Evolutionary conservation across 2,113 vertebrate genomes (phyloP).

Genomic region (Saccopteryx leptura): DNA sequence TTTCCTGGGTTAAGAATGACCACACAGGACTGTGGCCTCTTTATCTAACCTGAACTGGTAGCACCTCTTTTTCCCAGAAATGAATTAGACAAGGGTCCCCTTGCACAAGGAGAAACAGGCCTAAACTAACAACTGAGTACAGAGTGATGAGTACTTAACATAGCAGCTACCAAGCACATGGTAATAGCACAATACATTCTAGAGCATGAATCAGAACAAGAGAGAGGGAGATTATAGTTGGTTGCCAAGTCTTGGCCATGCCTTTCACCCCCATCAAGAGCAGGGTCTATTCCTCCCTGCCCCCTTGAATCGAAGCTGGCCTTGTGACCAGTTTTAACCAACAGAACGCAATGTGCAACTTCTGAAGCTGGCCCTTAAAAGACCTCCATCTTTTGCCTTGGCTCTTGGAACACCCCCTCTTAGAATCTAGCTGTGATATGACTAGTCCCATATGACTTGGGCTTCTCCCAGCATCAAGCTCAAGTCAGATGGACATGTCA

Average conservation of each 20-base stretch:
- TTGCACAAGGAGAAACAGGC: background rate
- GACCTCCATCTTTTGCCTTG: background rate
- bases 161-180: background rate
- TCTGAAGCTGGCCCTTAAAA: background rate
- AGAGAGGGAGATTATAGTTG: background rate
- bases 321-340: background rate
- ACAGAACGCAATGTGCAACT: background rate
- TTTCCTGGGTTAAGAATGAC: conserved; percentile 2
- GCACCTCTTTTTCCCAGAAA: background rate
- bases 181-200: background rate
- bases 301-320: background rate
- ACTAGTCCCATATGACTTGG: background rate
- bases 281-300: background rate
- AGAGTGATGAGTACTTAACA: background rate
- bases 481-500: too few relatives aligned
- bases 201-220: background rate
- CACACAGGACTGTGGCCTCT: background rate
- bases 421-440: background rate
- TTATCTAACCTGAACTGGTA: background rate
- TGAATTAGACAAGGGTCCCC: background rate
- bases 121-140: background rate
- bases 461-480: background rate
- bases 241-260: background rate
- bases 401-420: background rate
- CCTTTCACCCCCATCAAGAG: background rate